These are phyloP conservation scores for Lepilemur septentrionalis DNA, from an alignment of 2,797 vertebrate genomes.

Conservation along the genomic window DNA sequence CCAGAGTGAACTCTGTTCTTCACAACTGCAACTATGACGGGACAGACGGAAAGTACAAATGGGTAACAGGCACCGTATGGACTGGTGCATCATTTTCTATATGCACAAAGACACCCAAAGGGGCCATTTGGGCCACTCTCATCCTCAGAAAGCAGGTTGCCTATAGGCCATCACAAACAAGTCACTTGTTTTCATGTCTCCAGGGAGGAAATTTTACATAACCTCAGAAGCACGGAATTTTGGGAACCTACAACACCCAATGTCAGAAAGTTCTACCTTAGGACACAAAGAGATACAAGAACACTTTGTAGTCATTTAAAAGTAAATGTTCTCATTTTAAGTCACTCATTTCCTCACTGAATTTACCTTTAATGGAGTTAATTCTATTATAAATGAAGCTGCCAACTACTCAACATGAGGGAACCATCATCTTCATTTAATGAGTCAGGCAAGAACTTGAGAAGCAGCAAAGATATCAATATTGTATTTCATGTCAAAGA, in stretches of 20 bases:
- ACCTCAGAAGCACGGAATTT: not conserved
- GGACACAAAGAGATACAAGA: not conserved
- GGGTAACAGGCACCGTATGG: not conserved
- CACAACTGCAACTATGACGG: not conserved
- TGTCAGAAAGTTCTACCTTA: constrained; percentile 4
- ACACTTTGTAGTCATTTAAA: not conserved
- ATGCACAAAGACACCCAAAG: constrained; percentile 1
- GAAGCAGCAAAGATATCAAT: not conserved
- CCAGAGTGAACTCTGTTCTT: not conserved
- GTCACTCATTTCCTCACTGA: constrained; percentile 12
- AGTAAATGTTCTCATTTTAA: not conserved
- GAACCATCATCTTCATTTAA: not conserved
- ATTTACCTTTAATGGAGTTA: constrained; percentile 6
- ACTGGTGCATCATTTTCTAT: not conserved
- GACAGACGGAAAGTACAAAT: not conserved
- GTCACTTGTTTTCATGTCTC: not conserved
- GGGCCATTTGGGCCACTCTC: not conserved
- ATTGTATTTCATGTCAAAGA: not conserved
- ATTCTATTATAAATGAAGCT: constrained; percentile 2
- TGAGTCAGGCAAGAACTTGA: not conserved
- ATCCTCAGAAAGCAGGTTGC: not conserved
- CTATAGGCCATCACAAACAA: not conserved
- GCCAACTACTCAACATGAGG: not conserved
- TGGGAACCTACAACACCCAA: not conserved
- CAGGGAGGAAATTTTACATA: not conserved